Conservation (phyloP, 2,888 invertebrate genomes). For the Incurvaria masculella region DNA sequence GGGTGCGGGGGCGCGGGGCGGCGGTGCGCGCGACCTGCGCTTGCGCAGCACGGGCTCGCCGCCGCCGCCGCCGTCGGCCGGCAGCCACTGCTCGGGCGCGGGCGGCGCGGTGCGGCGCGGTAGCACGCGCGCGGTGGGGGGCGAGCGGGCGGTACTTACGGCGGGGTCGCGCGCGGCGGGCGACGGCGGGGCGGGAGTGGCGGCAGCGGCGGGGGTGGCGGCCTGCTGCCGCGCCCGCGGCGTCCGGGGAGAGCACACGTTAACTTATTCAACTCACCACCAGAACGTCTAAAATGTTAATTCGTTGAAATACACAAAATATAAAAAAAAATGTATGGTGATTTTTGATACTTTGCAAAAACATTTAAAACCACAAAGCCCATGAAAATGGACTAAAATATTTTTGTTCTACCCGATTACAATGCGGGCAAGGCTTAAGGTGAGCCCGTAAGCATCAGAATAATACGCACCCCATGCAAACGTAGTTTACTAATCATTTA, state of each 20-base stretch:
- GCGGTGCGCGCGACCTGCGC: conserved; percentile 12
- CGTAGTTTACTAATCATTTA: too few species aligned
- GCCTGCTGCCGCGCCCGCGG: background rate
- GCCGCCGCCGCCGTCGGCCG: too few species aligned
- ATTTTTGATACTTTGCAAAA: too few species aligned
- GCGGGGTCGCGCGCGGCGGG: background rate
- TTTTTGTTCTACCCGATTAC: too few species aligned
- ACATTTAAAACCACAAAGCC: too few species aligned
- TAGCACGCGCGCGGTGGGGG: conserved; percentile 14
- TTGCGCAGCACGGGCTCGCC: conserved; percentile 12
- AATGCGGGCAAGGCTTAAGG: too few species aligned
- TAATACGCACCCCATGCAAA: too few species aligned
- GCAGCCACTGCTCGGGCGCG: conserved; percentile 12
- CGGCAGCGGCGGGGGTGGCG: background rate
- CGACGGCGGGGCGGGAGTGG: too few species aligned
- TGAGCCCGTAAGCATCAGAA: too few species aligned
- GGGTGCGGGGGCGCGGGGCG: conserved; percentile 12
- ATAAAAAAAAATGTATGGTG: too few species aligned
- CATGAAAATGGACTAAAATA: too few species aligned
- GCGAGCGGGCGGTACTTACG: conserved; percentile 4
- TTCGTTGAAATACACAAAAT: too few species aligned
- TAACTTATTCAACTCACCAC: background rate
- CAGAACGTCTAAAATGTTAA: background rate
- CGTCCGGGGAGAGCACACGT: background rate
- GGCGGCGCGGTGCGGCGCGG: conserved; percentile 12